Base-by-base conservation (phyloP, 2,888 invertebrate genomes). In the Leucophora obtusa region DNA sequence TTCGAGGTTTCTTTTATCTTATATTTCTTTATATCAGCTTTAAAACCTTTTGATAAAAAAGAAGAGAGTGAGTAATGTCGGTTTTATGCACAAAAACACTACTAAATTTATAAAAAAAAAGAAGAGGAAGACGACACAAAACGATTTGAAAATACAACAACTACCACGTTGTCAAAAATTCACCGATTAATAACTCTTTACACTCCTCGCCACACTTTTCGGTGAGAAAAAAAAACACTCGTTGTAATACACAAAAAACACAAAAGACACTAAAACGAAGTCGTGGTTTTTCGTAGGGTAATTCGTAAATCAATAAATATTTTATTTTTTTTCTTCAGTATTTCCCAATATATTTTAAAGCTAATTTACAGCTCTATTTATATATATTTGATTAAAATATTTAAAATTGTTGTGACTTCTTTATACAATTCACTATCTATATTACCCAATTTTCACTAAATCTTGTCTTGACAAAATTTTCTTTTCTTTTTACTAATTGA, bases 211-310 rank as follows among this genome's bases (percentile, higher is more conserved):
- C 28, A 3, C n/a, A 47, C 43, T 38, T 28, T 28, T 38, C 38
- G 38, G 10, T 47, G 10, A 38, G 4, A 38, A 38, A 11, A 38
- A 35, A 43, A 43, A 43, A 43, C 14, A 47, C 43, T n/a, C 43
- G 47, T 51, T 28, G 58, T 56, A 47, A 60, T 24, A 59, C 50
- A 71, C 5, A 71, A 59, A 77, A 21, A 71, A 35, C 35, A 58
- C 33, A 47, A 63, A 14, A 53, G 24, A 73, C 51, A 35, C 51
- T 17, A 54, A 59, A 66, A 78, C 60, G 50, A 78, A 72, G 47
- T 78, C 77, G 71, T 78, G 66, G 66, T 60, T 78, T 78, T 78
- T 78, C 77, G 77, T 78, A 66, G 71, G 66, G 71, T 78, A 72
- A 77, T 56, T 78, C 77, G 77, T 78, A 72, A 78, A 78, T 78